Evolutionary conservation across 2,797 vertebrate species (phyloP), one percentile per base, ranked within the genome.

Genomic region (Pachyuromys duprasi): DNA sequence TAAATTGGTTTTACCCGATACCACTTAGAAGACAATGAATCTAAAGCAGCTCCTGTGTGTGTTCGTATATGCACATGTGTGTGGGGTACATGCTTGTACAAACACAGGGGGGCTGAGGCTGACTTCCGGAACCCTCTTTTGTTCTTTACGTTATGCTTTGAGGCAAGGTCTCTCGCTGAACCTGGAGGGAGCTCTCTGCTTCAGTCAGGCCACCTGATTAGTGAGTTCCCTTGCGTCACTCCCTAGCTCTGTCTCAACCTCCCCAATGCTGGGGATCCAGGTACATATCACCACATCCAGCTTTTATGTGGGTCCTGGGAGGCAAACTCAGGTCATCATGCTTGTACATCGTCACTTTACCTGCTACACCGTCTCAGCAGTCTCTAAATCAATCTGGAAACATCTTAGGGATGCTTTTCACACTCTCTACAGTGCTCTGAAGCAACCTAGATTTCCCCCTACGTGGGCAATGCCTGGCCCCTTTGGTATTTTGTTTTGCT

Each of bases 1-100:
- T 82, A 89, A 86, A 65, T 69, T 90, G 80, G 87, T 78, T 91
- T 94, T 39, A 87, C 89, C 2, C 3, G n/a, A 82, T 80, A 1
- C 14, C 65, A 9, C 65, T 94, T 92, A 86, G 88, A 93, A 90
- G 39, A 89, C 33, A n/a, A 13, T 28, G 9, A 9, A 60, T 79
- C 49, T 78, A 83, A 83, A 94, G 90, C 5, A 22, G 62, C 65
- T 31, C 70, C 26, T 60, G 17, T 36, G n/a, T 31, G 24, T 39
- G n/a, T 72, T 18, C 72, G 67, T 8, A 22, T 60, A 57, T 13
- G 24, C n/a, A 28, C 49, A 39, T 1, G 8, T 28, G 49, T 86
- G 67, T 31, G 8, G 22, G 11, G 4, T 39, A 53, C 49, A 55
- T 8, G 55, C 49, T n/a, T 57, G 15, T 18, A 4, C 14, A 8